phyloP scores from a whole-genome alignment of 2,797 vertebrate species.

The Sebastolobus altivelis region DNA sequence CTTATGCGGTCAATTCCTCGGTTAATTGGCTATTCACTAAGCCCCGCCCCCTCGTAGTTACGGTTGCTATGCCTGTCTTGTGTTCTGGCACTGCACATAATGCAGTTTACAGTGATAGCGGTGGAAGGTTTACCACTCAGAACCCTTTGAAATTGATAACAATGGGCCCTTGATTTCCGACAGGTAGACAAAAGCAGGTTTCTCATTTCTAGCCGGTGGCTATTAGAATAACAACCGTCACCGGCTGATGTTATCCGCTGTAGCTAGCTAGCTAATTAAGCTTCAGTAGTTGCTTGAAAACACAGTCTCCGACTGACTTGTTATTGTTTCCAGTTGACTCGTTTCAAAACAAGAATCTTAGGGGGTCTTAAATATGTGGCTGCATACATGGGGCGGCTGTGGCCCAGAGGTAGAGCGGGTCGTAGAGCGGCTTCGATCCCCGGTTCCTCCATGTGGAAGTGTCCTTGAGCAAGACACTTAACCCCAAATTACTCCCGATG shows the following conservation, averaged over 20 bases:
- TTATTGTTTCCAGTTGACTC: not conserved
- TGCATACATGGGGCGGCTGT: no score
- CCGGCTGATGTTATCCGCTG: not conserved
- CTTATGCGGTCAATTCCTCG: conserved; percentile 30
- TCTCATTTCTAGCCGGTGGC: not conserved
- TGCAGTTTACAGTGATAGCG: not conserved
- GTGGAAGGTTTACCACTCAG: no score
- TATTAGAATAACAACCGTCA: not conserved
- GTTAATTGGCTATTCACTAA: conserved; percentile 46
- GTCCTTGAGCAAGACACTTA: rapidly evolving
- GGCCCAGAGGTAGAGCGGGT: no score
- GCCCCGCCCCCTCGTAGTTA: not conserved
- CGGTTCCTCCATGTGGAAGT: no score
- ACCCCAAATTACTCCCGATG: no score
- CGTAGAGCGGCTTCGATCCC: no score
- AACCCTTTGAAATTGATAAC: not conserved
- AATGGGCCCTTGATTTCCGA: not conserved
- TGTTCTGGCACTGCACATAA: not conserved
- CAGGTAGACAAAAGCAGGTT: not conserved
- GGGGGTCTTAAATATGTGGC: not conserved
- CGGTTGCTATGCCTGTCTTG: conserved; percentile 3
- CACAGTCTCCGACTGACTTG: not conserved
- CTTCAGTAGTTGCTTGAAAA: not conserved
- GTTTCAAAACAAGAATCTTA: not conserved
- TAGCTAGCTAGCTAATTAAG: not conserved